These are phyloP conservation scores for Astyanax mexicanus DNA, from an alignment of 2,797 vertebrate genomes.

Conservation along the genomic window DNA sequence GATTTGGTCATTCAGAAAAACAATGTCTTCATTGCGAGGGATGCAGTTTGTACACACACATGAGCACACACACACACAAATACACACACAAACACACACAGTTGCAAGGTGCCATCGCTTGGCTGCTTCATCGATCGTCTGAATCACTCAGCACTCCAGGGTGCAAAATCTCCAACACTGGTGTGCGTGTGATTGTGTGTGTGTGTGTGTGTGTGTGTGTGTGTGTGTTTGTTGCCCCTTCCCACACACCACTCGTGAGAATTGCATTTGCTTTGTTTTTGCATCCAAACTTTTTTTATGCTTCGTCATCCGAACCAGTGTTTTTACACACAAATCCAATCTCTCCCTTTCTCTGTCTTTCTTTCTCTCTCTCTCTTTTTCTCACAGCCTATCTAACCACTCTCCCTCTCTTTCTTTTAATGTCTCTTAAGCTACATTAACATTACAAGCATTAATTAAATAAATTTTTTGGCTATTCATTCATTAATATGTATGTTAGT, in stretches of 20 bases:
- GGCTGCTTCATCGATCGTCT: constrained; percentile 40
- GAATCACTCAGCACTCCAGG: constrained; percentile 36
- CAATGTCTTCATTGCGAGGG: background rate
- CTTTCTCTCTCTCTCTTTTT: background rate
- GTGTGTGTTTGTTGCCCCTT: background rate
- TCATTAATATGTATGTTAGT: too few species aligned
- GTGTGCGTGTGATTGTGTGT: constrained; percentile 1
- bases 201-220: background rate
- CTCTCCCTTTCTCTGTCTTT: background rate
- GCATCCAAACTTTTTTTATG: background rate
- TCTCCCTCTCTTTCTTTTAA: too few species aligned
- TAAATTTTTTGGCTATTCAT: too few species aligned
- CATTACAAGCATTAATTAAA: too few species aligned
- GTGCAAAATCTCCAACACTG: constrained; percentile 2
- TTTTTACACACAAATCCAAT: background rate
- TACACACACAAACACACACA: constrained; percentile 6
- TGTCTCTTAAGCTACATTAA: too few species aligned
- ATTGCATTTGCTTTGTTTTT: background rate
- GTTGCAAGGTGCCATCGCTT: constrained; percentile 9
- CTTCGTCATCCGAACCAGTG: background rate
- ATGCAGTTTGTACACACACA: background rate
- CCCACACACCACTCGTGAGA: background rate
- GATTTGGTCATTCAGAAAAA: constrained; percentile 26
- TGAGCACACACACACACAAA: constrained; percentile 23
- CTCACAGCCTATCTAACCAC: too few species aligned